Base-by-base conservation (phyloP, 37 sponge, comb jelly and placozoan genomes). In the Halisarca cf. caerulea region DNA sequence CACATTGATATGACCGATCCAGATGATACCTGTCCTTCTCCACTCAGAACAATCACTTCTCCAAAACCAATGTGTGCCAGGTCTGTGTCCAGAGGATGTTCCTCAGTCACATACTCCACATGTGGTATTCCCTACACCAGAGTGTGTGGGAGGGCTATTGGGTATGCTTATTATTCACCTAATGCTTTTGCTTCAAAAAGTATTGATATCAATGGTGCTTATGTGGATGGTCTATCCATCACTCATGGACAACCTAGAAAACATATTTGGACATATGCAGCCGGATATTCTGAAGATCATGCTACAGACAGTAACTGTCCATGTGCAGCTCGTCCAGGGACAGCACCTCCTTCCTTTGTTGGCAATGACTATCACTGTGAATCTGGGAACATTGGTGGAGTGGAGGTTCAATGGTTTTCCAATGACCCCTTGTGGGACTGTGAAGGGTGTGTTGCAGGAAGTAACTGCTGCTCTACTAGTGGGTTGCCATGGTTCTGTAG, bases 1-100 rank as follows among this genome's bases (percentile, higher is more conserved):
- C 42, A 74, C 77, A 39, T 74, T 21, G 36, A 74, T 44, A 74
- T 74, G 77, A 74, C 44, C 41, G 45, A 74, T 36, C 77, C 45
- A 2, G 45, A 37, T 15, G 77, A 33, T 20, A 40, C 24, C 45
- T 74, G 77, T 41, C 77, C 77, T 37, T 1, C 77, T 40, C 42
- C 77, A 8, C 45, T 44, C n/a, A 37, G 44, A 74, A 33, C 32
- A 37, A 36, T 74, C n/a, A 74, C 17, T 44, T 40, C 77, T 40
- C 77, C 77, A 36, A 38, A 23, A 23, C 32, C 18, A 38, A n/a
- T 74, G 45, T 74, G 77, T 74, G 77, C 42, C 17, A 37, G 77
- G 25, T 3, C 77, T 40, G 25, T 33, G 24, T 9, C 77, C 32
- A 61, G 20, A 20, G 77, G 77, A 74, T 74, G 77, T 74, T 40